Conservation (phyloP, 2,113 vertebrate species). For the Cyrtonyx montezumae region DNA sequence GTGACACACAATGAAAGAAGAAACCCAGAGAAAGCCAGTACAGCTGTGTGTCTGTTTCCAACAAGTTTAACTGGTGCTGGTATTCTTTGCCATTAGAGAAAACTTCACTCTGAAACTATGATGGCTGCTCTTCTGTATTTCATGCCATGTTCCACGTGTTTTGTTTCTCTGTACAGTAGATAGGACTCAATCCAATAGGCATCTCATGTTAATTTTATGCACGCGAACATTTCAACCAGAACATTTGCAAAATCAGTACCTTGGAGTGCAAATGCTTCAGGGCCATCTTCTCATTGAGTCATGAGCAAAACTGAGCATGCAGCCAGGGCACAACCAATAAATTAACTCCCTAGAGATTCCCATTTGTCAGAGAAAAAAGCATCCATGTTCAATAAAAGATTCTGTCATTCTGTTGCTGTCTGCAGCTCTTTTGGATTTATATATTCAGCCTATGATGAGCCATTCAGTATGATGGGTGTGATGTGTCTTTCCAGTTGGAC, state of each 20-base stretch:
- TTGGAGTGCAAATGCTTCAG: background rate
- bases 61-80: background rate
- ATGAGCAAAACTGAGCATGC: background rate
- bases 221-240: background rate
- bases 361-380: conserved; percentile 40
- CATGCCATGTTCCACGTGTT: background rate
- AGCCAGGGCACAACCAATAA: background rate
- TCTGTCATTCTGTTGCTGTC: conserved; percentile 39
- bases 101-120: background rate
- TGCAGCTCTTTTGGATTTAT: conserved; percentile 52
- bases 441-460: conserved; percentile 53
- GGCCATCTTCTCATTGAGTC: background rate
- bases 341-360: conserved; percentile 17
- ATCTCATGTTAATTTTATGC: background rate
- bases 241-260: background rate
- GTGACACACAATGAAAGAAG: background rate
- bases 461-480: conserved; percentile 41
- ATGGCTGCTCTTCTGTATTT: background rate
- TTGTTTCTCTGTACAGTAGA: background rate
- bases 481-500: conserved; percentile 67
- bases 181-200: background rate
- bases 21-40: background rate
- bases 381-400: conserved; percentile 39
- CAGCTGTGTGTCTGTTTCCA: background rate
- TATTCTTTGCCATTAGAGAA: background rate